These are phyloP conservation scores for honey bee (Apis mellifera) DNA, from an alignment of 1,140 invertebrate genomes.

Conservation along the genomic window Amel_HAv3.1 CM009938.2:10609501-10610000, in stretches of 20 bases:
- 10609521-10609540: background rate
- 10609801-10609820: conserved; percentile 52
- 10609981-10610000: background rate
- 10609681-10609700: conserved; percentile 1
- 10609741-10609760: background rate
- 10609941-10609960: background rate
- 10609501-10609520: no score
- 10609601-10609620: background rate
- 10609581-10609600: background rate
- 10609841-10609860: no score
- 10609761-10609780: background rate
- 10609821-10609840: conserved; percentile 23
- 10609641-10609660: background rate
- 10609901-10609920: conserved; percentile 50
- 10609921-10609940: conserved; percentile 30
- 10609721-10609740: background rate
- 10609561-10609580: background rate
- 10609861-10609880: rapidly evolving
- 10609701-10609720: no score
- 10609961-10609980: background rate
- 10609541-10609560: background rate
- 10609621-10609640: background rate
- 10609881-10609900: conserved; percentile 46
- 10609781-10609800: conserved; percentile 48
- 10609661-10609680: background rate